phyloP scores from a whole-genome alignment of 2,888 invertebrate species.

The Eupithecia exiguata region DNA sequence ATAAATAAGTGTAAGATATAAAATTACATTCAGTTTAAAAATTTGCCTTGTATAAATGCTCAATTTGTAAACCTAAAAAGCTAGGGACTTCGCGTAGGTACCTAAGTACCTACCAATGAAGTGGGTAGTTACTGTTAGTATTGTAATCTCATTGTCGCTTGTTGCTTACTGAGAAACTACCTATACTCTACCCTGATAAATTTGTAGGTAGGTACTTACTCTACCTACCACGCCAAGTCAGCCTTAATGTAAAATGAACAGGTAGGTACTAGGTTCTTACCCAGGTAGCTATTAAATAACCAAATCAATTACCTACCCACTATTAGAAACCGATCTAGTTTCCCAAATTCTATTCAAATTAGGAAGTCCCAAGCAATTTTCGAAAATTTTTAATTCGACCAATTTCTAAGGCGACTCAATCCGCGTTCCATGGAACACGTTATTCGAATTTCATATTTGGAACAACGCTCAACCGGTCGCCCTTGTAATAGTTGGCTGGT shows the following conservation, averaged over 20 bases:
- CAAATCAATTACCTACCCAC: background rate
- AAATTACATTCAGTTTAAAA: too few relatives aligned
- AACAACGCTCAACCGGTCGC: slow-evolving; percentile 81
- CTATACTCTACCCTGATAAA: too few relatives aligned
- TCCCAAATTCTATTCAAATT: background rate
- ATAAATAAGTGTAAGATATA: too few relatives aligned
- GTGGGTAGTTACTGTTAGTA: too few relatives aligned
- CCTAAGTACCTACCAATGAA: too few relatives aligned
- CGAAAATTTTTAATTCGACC: slow-evolving; percentile 10
- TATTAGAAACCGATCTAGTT: background rate
- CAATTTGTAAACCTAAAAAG: too few relatives aligned
- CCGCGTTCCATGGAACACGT: slow-evolving; percentile 73
- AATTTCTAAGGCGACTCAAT: slow-evolving; percentile 48
- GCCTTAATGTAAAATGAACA: background rate
- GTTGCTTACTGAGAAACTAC: too few relatives aligned
- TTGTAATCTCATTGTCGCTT: too few relatives aligned
- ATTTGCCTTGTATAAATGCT: too few relatives aligned
- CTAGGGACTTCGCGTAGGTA: too few relatives aligned
- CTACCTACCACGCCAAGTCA: background rate
- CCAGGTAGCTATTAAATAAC: background rate
- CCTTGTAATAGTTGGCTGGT: slow-evolving; percentile 84
- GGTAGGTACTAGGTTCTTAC: background rate
- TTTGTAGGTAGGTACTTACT: background rate
- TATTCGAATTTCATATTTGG: slow-evolving; percentile 80
- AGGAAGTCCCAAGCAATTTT: background rate